Evolutionary conservation across 2,888 invertebrate species (phyloP).

Genomic region (Limnephilus rhombicus): DNA sequence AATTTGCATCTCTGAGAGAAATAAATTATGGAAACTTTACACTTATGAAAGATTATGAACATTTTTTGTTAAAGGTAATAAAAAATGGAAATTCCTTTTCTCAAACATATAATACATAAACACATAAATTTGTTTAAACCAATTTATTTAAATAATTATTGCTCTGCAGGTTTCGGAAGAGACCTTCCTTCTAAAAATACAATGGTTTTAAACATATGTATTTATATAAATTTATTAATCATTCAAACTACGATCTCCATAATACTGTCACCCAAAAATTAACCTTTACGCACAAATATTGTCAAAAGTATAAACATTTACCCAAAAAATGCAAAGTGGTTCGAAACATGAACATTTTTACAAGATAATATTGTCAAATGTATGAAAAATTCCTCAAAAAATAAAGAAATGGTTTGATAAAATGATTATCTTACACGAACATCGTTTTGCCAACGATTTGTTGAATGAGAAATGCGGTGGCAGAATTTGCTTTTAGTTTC

Average conservation of each 20-base stretch:
- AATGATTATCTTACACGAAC: conserved; percentile 5
- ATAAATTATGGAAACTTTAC: too few species aligned
- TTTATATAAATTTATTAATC: too few species aligned
- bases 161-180: too few species aligned
- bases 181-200: too few species aligned
- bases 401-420: background rate
- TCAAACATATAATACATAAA: too few species aligned
- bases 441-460: background rate
- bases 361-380: background rate
- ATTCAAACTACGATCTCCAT: background rate
- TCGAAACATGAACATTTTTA: background rate
- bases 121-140: too few species aligned
- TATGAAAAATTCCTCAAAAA: background rate
- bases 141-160: too few species aligned
- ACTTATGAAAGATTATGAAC: too few species aligned
- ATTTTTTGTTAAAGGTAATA: too few species aligned
- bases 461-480: background rate
- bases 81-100: too few species aligned
- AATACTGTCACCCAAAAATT: background rate
- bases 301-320: background rate
- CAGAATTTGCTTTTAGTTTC: conserved; percentile 1
- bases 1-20: too few species aligned
- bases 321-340: background rate
- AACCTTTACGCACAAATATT: background rate
- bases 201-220: too few species aligned